Evolutionary conservation across 2,113 vertebrate genomes (phyloP).

Genomic region (Lampris megalopsis): DNA sequence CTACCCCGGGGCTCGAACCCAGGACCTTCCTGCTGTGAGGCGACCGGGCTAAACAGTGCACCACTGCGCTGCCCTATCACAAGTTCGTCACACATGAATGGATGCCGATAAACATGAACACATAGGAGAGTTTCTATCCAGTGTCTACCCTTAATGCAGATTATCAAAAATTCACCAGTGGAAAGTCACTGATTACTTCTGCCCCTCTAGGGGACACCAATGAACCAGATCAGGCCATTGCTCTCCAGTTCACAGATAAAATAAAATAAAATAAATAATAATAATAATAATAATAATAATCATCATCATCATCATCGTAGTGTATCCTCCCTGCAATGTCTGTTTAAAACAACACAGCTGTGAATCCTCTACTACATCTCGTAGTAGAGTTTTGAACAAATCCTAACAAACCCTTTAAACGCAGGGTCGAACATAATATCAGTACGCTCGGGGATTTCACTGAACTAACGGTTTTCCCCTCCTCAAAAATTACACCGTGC

Average conservation of each 20-base stretch:
- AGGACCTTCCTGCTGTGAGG: too few species aligned
- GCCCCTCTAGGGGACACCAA: conserved; percentile 24
- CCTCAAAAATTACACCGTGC: too few species aligned
- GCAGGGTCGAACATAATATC: neutral
- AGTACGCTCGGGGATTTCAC: neutral
- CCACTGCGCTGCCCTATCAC: too few species aligned
- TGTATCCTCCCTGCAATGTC: conserved; percentile 46
- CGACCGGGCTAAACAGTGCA: too few species aligned
- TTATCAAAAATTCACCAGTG: conserved; percentile 41
- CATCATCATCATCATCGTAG: conserved; percentile 50
- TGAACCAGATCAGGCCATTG: conserved; percentile 21
- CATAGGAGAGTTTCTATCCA: conserved; percentile 32
- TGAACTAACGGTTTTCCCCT: too few species aligned
- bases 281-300: too few species aligned
- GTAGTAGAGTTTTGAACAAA: conserved; percentile 32
- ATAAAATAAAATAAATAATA: too few species aligned
- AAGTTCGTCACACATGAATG: neutral
- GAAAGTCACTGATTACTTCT: conserved; percentile 37
- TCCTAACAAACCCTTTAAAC: conserved; percentile 38
- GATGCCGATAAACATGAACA: neutral
- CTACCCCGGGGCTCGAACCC: too few species aligned
- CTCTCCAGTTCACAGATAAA: neutral
- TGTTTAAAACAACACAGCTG: neutral
- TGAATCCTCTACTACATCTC: neutral
- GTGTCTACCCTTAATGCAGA: conserved; percentile 27